These are phyloP conservation scores for Coregonus sp. DNA, from an alignment of 2,797 vertebrate species.

Conservation along the genomic window DNA sequence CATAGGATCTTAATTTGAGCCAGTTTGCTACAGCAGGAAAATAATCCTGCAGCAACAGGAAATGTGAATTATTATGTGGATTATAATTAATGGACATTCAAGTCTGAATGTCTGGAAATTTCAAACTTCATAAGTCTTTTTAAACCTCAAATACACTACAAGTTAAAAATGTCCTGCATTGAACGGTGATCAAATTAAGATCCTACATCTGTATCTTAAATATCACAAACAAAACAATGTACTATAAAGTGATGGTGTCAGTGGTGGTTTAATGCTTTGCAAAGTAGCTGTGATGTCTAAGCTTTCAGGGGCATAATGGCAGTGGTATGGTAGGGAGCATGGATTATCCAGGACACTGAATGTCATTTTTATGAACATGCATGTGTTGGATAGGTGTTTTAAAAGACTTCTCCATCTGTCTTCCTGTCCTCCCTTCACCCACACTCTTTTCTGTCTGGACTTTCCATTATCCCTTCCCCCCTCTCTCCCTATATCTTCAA, in stretches of 20 bases:
- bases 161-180: too few relatives aligned
- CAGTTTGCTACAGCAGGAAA: too few relatives aligned
- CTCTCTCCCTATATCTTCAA: neutral
- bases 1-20: too few relatives aligned
- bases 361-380: conserved; percentile 51
- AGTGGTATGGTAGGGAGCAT: conserved; percentile 38
- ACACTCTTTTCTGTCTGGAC: neutral
- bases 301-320: conserved; percentile 25
- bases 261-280: conserved; percentile 39
- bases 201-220: conserved; percentile 33
- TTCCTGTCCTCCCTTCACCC: neutral
- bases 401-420: conserved; percentile 20
- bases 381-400: conserved; percentile 30
- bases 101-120: too few relatives aligned
- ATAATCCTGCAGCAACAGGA: too few relatives aligned
- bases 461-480: neutral
- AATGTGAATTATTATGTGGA: too few relatives aligned
- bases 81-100: too few relatives aligned
- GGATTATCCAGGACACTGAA: conserved; percentile 42
- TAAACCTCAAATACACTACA: too few relatives aligned
- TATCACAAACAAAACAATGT: conserved; percentile 38
- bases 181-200: too few relatives aligned
- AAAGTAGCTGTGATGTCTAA: conserved; percentile 22
- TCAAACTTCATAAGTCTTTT: too few relatives aligned
- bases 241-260: conserved; percentile 37